Base-by-base conservation (phyloP, 1,140 invertebrate species). In the Drosophila sechellia region DNA sequence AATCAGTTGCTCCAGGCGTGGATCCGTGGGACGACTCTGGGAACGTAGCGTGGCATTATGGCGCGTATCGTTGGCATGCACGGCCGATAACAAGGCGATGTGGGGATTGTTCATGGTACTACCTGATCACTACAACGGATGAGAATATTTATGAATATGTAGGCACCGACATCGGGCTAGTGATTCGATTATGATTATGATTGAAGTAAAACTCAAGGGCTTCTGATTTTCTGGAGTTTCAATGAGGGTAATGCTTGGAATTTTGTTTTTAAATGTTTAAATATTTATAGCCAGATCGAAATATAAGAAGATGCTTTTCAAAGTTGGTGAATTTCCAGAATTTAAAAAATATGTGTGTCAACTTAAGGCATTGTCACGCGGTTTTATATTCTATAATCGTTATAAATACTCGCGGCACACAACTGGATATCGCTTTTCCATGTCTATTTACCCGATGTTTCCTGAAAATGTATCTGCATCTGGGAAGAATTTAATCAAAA, bases 1-100 rank as follows among this genome's bases (percentile, higher is more conserved):
- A 15, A 86, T 56, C 52, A 85, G 31, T 12, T 87, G 83, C 25
- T 86, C 81, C 10, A 81, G 15, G 0, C 65, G 64, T 1, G 70
- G 81, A 43, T 81, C 60, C 5, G 58, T 42, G 4, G 46, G 27
- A 10, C 27, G 35, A 27, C 64, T 59, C 1, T 48, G 59, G 12
- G 64, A 68, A 4, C 64, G 64, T 0, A 68, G 27, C 20, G 39
- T 55, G 66, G 50, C 49, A 20, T 17, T 17, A 4, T 35, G 15
- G 0, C 25, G 42, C 2, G 42, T 40, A 4, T 34, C 34, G 4
- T 37, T 46, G 17, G 66, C 64, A n/a, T 69, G 66, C n/a, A 69
- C 52, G n/a, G 43, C 50, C 42, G 50, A 69, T 27, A 69, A 12
- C 0, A 27, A 17, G 34, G 50, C 43, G 12, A 70, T 69, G 48